Conservation (phyloP, 2,113 vertebrate genomes). For the Ranitomeya imitator region DNA sequence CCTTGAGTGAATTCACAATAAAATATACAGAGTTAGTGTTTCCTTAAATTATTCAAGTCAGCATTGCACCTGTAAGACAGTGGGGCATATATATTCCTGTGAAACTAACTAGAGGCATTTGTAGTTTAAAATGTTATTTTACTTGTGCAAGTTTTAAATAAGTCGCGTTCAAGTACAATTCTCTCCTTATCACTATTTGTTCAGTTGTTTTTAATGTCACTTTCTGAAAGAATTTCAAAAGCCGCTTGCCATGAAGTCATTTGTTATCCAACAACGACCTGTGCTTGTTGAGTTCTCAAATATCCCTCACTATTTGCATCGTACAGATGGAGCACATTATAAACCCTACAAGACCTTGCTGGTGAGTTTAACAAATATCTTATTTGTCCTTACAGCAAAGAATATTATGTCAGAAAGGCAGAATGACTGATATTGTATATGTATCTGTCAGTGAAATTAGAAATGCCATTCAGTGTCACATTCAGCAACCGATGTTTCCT, state of each 20-base stretch:
- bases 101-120: not conserved
- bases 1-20: not conserved
- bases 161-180: constrained; percentile 96
- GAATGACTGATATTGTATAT: constrained; percentile 82
- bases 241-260: constrained; percentile 99
- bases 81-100: not conserved
- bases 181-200: constrained; percentile 99
- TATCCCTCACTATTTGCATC: constrained; percentile 91
- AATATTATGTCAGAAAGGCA: constrained; percentile 85
- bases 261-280: constrained; percentile 98
- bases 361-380: constrained; percentile 84
- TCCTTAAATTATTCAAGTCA: not conserved
- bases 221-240: constrained; percentile 99
- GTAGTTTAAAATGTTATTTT: constrained; percentile 39
- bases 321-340: constrained; percentile 91
- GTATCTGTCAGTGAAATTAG: constrained; percentile 50
- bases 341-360: constrained; percentile 82
- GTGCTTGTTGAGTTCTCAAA: constrained; percentile 97
- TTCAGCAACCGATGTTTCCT: not conserved
- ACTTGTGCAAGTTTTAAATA: constrained; percentile 66
- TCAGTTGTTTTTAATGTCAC: constrained; percentile 99
- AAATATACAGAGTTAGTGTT: not conserved
- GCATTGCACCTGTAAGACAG: not conserved
- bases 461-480: not conserved
- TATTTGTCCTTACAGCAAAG: constrained; percentile 84